Base-by-base conservation (phyloP, 1,140 invertebrate species). In the Drosophila chauvacae region DNA sequence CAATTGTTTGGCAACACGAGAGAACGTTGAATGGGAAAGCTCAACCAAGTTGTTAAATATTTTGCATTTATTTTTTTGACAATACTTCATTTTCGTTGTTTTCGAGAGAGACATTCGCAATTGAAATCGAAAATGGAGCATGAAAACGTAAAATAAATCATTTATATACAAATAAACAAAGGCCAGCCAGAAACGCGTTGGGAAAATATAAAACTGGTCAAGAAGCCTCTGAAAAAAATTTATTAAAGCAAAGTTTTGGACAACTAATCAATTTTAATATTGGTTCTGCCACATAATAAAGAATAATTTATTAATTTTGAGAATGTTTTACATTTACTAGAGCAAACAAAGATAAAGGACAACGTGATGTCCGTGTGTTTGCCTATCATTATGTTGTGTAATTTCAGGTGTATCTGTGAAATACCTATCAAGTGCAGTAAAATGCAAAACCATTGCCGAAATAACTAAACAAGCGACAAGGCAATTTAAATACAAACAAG, bases 401-500 rank as follows among this genome's bases (percentile, higher is more conserved):
- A 44, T 64, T 50, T 73, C 70, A 90, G 84, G 85, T 88, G 81
- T 79, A 90, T 79, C 78, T 58, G 58, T 68, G 68, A 71, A 90
- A 85, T 84, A 72, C 23, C 66, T 51, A 72, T 88, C 85, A 79
- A 79, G 37, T 69, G 82, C 79, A 86, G 62, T 39, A 55, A 55
- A 69, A 70, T 47, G 30, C 50, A 53, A 84, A 58, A 51, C 59
- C 68, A 77, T 26, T 41, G 62, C 68, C 68, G 23, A 48, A 62
- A 58, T 62, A 53, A 69, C 71, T 66, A 60, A 82, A 75, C 71
- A 73, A 73, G 69, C 71, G 77, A 83, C 80, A 81, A 79, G 80
- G 86, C 85, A 90, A 90, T 90, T 90, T 90, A 90, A 85, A 90
- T 90, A 90, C 78, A 69, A 84, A 81, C 47, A 80, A 70, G 63